Evolutionary conservation across 2,888 invertebrate genomes (phyloP).

Genomic region (Diploptera punctata): DNA sequence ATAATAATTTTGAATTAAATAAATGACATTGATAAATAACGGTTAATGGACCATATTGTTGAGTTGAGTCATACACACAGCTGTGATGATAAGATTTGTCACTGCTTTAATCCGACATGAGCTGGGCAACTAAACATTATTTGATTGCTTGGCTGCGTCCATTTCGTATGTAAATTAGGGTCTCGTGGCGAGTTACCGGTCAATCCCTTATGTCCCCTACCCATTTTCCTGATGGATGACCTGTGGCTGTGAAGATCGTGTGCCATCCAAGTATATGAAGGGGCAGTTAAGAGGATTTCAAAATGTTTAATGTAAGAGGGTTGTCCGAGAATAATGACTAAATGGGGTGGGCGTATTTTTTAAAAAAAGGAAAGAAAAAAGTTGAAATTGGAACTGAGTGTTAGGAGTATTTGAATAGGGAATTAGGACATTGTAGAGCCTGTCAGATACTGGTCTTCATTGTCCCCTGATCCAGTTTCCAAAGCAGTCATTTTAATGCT

Average conservation of each 20-base stretch:
- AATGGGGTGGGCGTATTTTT: background rate
- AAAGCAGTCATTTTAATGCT: background rate
- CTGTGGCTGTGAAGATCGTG: background rate
- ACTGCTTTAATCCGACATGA: background rate
- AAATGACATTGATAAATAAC: no score
- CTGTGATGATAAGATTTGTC: background rate
- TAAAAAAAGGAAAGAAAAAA: background rate
- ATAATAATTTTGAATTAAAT: no score
- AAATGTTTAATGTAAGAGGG: background rate
- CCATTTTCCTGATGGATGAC: slow-evolving; percentile 8
- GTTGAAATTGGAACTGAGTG: background rate
- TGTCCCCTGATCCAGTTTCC: background rate
- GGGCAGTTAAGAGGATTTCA: slow-evolving; percentile 24
- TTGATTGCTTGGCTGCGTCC: background rate
- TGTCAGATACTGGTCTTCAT: background rate
- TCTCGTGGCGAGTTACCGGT: slow-evolving; percentile 13
- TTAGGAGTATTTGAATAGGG: background rate
- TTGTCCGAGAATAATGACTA: background rate
- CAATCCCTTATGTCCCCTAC: background rate
- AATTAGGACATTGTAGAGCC: slow-evolving; percentile 1
- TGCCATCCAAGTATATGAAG: background rate
- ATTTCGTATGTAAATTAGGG: slow-evolving; percentile 18
- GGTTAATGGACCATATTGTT: no score
- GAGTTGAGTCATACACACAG: no score
- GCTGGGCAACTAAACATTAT: background rate